These are phyloP conservation scores for Brotula barbata DNA, from an alignment of 2,797 vertebrate species.

Conservation along the genomic window DNA sequence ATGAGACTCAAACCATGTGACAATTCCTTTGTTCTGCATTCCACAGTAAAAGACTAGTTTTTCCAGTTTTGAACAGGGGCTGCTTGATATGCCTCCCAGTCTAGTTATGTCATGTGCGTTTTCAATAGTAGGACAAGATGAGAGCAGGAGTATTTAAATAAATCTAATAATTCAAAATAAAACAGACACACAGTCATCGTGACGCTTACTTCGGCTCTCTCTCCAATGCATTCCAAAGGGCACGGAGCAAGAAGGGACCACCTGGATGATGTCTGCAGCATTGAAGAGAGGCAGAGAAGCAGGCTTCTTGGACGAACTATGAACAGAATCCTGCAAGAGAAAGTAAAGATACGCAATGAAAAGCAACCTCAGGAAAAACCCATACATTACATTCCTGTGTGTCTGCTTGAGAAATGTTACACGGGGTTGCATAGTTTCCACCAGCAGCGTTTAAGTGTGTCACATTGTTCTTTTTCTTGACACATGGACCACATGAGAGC, in stretches of 20 bases:
- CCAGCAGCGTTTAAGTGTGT: neutral
- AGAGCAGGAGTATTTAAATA: too few species aligned
- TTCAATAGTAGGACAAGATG: too few species aligned
- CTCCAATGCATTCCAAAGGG: conserved; percentile 51
- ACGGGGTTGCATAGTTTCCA: neutral
- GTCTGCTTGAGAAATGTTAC: neutral
- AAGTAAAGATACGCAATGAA: conserved; percentile 7
- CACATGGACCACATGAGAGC: neutral
- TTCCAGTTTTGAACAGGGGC: conserved; percentile 51
- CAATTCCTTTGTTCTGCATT: conserved; percentile 43
- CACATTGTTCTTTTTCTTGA: neutral
- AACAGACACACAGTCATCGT: too few species aligned
- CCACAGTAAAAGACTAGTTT: conserved; percentile 57
- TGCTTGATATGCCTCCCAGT: neutral
- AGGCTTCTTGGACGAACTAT: conserved; percentile 60
- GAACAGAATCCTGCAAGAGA: conserved; percentile 60
- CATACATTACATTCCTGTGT: neutral
- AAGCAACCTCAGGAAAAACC: neutral
- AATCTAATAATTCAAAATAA: too few species aligned
- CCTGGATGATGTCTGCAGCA: conserved; percentile 77
- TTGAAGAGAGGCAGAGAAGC: conserved; percentile 69
- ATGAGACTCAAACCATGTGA: conserved; percentile 43
- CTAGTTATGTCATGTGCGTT: conserved; percentile 7
- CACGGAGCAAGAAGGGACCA: conserved; percentile 61
- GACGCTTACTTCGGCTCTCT: conserved; percentile 38